Base-by-base conservation (phyloP, 2,113 vertebrate genomes). In the Pseudopodoces humilis region DNA sequence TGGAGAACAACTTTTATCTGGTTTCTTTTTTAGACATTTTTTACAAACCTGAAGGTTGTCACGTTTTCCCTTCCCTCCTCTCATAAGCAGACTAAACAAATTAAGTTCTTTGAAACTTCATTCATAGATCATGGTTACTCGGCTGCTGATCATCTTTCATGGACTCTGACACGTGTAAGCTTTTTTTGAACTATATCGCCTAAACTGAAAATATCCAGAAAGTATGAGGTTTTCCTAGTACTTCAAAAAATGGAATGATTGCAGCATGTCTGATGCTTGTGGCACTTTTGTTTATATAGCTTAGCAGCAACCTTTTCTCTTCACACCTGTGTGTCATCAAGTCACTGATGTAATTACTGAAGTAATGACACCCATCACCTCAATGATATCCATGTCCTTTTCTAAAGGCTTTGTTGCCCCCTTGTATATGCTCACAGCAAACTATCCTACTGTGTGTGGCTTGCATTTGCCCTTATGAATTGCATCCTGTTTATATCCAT, bases 401-500 rank as follows among this genome's bases (percentile, higher is more conserved):
- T 37, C 78, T 44, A 62, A 71, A 93, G 74, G 81, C n/a, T 52
- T 76, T 30, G 13, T n/a, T 74, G n/a, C 31, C 43, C 44, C 21
- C 50, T 76, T 60, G 31, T 69, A 43, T 35, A 71, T 43, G n/a
- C 20, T 37, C 21, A 49, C 15, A 64, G 70, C 31, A 56, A 58
- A 94, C 90, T 69, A 80, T 53, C 46, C 59, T 76, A 46, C 76
- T 50, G 18, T 22, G 58, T 30, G 37, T 62, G 78, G 37, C 41
- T 84, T 84, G 59, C 41, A 33, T 53, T 74, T 90, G 55, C 16
- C 76, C 35, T 67, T 86, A 77, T 13, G 37, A 94, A 70, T 69
- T 86, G 55, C 71, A 88, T 92, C 59, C 68, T 92, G 59, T 93
- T 94, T 88, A 83, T 86, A 85, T 65, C 58, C 37, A 62, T 72